phyloP scores from a whole-genome alignment of 2,797 vertebrate genomes.

The Clarias laeviceps region DNA sequence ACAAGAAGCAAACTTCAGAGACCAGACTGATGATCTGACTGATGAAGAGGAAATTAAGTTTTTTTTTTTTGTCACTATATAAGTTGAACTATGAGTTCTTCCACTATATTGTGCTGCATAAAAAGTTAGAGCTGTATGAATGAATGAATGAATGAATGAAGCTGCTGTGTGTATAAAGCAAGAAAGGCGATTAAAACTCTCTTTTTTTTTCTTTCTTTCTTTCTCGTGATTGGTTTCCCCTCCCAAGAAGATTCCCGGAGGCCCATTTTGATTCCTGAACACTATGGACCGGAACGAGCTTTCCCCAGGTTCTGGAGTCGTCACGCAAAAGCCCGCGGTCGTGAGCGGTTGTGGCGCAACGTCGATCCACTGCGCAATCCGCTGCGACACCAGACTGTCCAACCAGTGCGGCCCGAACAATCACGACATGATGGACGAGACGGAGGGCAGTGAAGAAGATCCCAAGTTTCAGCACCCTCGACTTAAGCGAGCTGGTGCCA shows the following conservation, averaged over 20 bases:
- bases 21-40: not conserved
- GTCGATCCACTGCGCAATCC: conserved; percentile 28
- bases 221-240: conserved; percentile 51
- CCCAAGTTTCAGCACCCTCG: conserved; percentile 80
- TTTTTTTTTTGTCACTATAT: not conserved
- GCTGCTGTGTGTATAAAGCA: not conserved
- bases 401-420: conserved; percentile 56
- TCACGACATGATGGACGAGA: conserved; percentile 73
- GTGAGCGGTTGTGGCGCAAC: conserved; percentile 34
- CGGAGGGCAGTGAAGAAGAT: conserved; percentile 76
- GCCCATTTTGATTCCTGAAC: conserved; percentile 74
- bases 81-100: not conserved
- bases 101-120: not conserved
- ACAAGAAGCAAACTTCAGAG: not conserved
- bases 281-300: conserved; percentile 78
- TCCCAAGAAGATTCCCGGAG: conserved; percentile 71
- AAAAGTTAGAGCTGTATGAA: not conserved
- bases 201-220: conserved; percentile 41
- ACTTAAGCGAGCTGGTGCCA: conserved; percentile 74
- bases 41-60: not conserved
- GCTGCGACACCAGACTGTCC: conserved; percentile 31
- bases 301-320: conserved; percentile 67
- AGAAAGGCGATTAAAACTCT: conserved; percentile 2
- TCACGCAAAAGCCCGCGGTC: conserved; percentile 73
- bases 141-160: not conserved